Evolutionary conservation across 2,797 vertebrate genomes (phyloP), one percentile per base, ranked within the genome.

Genomic region (Poeciliopsis gracilis): DNA sequence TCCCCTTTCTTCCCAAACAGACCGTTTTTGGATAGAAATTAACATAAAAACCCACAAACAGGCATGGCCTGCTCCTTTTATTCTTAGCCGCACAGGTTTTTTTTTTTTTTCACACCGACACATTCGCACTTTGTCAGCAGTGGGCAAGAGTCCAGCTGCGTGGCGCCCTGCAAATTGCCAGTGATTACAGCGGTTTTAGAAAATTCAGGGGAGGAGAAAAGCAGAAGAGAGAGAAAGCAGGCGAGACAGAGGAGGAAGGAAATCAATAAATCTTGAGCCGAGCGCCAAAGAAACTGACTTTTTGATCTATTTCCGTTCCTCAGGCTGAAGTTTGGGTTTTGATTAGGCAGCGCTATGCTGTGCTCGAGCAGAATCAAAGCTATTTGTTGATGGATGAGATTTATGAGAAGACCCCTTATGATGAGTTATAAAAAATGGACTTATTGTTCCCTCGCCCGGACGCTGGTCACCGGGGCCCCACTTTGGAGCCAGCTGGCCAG

Each of bases 251-350:
- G 76, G 81, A 53, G 63, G 76, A 79, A 76, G 69, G 83, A 81
- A 88, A 94, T 94, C 93, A 89, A 94, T 93, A 90, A 23, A 81
- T 85, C 70, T 77, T 78, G 88, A 91, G 85, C 66, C 23, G 30
- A 72, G 79, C 30, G n/a, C 83, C 33, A 43, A 80, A 83, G 87
- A 88, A 89, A 85, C 82, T 18, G 83, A 86, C 90, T 89, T 88
- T 89, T 53, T 76, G 77, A 90, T 93, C 87, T 81, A 85, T 86
- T 84, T 78, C 85, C 85, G 83, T 70, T 88, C 85, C 80, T 82
- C 86, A 49, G 16, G 82, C 82, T 79, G 86, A 51, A 79, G 81
- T 82, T 76, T 72, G 85, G 73, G 81, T 89, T 92, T 87, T 89
- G 87, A 89, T 89, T 75, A 55, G 86, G 69, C 79, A 0, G 82